Evolutionary conservation across 1,140 invertebrate genomes (phyloP), one percentile per base, ranked within the genome.

Genomic region (Neuroterus valhalla): DNA sequence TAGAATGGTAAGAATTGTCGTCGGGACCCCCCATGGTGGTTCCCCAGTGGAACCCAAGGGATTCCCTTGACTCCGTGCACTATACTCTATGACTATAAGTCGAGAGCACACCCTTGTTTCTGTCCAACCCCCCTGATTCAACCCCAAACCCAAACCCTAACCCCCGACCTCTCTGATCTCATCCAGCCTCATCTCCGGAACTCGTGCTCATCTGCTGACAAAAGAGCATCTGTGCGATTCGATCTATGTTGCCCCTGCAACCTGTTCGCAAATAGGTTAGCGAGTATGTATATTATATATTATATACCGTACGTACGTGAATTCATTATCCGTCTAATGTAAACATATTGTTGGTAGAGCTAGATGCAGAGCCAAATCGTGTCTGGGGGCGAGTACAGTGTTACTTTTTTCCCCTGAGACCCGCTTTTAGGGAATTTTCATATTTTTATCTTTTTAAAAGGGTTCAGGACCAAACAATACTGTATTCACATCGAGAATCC

Each of bases 321-420:
- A 89, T 88, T 89, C 88, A 89, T 89, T 90, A 90, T 88, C 84
- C 80, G 81, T 66, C 85, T 89, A 89, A 89, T 90, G 86, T 87
- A 90, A 89, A 90, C 89, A 90, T 90, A 90, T 90, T 90, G 89
- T 82, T 81, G 55, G 26, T 38, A 62, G 23, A 62, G 21, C 15
- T 62, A 62, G 23, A 62, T 62, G 55, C n/a, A 31, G 15, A 17
- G 46, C 21, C 52, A 26, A 55, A 55, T 14, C 55, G 55, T 31
- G 55, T 4, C 3, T 14, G 12, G n/a, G 26, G 23, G 26, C 46
- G 6, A 52, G 19, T 62, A 23, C 31, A 38, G 6, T 38, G 5
- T 38, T 38, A 38, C 31, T 38, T 10, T 38, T 38, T 8, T 2
- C 55, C 55, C 21, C 31, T 38, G 21, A 62, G 23, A 62, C 12